A percentile compares a stretch with the other conserved stretches of the same genome.
Conservation (phyloP, 53 echinoderm and acorn worm genomes). For the Astropecten irregularis region DNA sequence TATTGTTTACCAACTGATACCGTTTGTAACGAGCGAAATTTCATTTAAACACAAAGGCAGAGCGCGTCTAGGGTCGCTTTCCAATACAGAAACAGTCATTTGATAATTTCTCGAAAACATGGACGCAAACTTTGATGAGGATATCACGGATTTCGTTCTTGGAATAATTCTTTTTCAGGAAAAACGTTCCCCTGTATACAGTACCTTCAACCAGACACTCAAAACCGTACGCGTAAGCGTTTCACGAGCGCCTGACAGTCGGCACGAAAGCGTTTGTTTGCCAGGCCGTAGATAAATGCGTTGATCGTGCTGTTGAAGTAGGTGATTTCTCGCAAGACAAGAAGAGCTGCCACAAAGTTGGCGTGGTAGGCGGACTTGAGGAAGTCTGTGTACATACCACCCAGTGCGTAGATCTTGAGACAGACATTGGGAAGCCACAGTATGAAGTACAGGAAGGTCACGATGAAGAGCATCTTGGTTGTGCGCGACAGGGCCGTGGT, state of each 20-base stretch:
- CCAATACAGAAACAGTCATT: no score
- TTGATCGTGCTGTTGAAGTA: constrained; percentile 3
- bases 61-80: no score
- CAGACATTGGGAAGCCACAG: not conserved
- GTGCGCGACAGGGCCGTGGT: not conserved
- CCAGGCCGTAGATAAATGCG: constrained; percentile 1
- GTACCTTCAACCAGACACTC: no score
- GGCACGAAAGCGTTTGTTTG: not conserved
- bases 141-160: no score
- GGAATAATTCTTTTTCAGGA: no score
- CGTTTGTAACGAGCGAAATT: no score
- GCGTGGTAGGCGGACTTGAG: not conserved
- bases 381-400: not conserved
- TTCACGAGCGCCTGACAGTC: not conserved
- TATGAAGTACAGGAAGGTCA: constrained; percentile 2
- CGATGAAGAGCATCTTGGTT: constrained; percentile 10
- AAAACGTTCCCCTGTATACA: no score
- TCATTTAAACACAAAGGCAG: no score
- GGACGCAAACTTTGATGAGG: no score
- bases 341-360: not conserved
- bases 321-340: not conserved
- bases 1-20: no score
- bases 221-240: no score
- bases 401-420: not conserved
- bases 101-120: no score